A percentile compares a stretch with the other conserved stretches of the same genome.
Conservation (phyloP, 2,113 vertebrate genomes). For the Tauraco erythrolophus region DNA sequence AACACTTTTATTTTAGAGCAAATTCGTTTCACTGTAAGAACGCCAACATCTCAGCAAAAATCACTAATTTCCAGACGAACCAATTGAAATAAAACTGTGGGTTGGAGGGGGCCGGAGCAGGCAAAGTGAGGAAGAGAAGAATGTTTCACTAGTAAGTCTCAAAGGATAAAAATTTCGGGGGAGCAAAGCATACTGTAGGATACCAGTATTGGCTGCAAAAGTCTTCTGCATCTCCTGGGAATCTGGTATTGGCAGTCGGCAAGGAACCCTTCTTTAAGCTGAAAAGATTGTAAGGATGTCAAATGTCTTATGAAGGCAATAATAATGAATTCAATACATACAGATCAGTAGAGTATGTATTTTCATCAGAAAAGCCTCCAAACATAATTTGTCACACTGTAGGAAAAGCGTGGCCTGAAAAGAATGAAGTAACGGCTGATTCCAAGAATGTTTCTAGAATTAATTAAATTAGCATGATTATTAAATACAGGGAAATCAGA, state of each 20-base stretch:
- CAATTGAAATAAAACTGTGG: not conserved
- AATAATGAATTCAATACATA: constrained; percentile 65
- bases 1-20: not conserved
- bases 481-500: not conserved
- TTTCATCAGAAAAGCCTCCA: constrained; percentile 62
- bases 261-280: not conserved
- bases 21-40: not conserved
- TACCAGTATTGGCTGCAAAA: not conserved
- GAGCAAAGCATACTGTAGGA: not conserved
- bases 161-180: not conserved
- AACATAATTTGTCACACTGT: constrained; percentile 73
- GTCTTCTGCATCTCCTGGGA: not conserved
- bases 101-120: not conserved
- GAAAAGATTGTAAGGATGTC: not conserved
- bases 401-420: constrained; percentile 70
- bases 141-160: not conserved
- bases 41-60: not conserved
- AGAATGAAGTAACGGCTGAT: not conserved
- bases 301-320: not conserved
- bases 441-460: not conserved
- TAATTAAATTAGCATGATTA: not conserved
- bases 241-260: not conserved
- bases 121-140: not conserved
- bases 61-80: not conserved
- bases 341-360: constrained; percentile 67